A percentile compares a stretch with the other conserved stretches of the same genome.
Evolutionary conservation across 1,140 invertebrate species (phyloP).

Genomic region (Pomacea maculata): DNA sequence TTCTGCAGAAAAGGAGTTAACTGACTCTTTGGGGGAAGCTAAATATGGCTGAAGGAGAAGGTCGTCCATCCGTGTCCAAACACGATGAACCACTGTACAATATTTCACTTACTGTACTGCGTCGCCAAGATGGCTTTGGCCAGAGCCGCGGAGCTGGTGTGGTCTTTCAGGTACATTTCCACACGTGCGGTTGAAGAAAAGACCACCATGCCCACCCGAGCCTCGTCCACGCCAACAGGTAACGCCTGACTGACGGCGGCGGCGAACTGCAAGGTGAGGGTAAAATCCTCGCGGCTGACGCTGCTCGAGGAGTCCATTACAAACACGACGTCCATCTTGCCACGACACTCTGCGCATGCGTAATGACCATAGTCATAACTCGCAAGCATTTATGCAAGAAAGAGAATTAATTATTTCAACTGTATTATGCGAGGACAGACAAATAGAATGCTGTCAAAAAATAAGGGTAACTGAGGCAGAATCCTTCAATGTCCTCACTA

Average conservation of each 20-base stretch:
- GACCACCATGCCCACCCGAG: constrained; percentile 18
- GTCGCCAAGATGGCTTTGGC: too few species aligned
- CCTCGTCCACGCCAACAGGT: constrained; percentile 15
- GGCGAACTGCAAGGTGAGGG: constrained; percentile 26
- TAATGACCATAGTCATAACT: not conserved
- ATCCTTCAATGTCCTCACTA: too few species aligned
- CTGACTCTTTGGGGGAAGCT: too few species aligned
- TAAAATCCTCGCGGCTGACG: constrained; percentile 30
- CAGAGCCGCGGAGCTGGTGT: too few species aligned
- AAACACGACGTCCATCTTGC: constrained; percentile 35
- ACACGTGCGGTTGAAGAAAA: too few species aligned
- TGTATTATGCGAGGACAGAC: too few species aligned
- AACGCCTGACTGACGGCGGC: constrained; percentile 19
- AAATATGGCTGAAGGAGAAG: not conserved
- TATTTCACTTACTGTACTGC: too few species aligned
- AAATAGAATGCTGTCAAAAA: too few species aligned
- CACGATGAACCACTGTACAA: not conserved
- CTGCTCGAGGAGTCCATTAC: constrained; percentile 42
- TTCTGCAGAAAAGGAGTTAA: not conserved
- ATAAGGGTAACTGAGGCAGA: too few species aligned
- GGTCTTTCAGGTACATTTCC: too few species aligned
- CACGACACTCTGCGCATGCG: not conserved
- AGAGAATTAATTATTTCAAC: too few species aligned
- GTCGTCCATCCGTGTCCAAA: not conserved
- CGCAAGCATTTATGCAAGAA: too few species aligned